phyloP scores from a whole-genome alignment of 1,140 invertebrate genomes.

The Aporrectodea caliginosa region DNA sequence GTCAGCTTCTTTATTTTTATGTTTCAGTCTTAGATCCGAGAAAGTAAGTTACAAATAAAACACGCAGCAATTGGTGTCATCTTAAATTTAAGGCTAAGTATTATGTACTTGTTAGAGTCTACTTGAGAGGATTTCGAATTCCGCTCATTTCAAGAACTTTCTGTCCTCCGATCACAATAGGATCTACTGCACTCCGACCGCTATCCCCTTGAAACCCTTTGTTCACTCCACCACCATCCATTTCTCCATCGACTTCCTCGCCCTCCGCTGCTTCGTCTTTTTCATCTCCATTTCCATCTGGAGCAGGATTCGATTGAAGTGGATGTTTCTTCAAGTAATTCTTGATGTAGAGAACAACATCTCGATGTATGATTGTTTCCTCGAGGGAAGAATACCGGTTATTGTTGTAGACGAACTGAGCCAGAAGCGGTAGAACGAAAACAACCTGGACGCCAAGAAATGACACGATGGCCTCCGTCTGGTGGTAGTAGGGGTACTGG shows the following conservation, averaged over 20 bases:
- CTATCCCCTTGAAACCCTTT: not conserved
- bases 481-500: constrained; percentile 6
- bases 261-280: not conserved
- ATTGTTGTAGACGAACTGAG: constrained; percentile 3
- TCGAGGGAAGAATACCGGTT: not conserved
- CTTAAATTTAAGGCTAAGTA: too few species aligned
- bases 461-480: constrained; percentile 7
- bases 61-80: too few species aligned
- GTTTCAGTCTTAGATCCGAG: too few species aligned
- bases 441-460: constrained; percentile 22
- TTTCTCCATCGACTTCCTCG: not conserved
- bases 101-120: too few species aligned
- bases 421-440: constrained; percentile 8
- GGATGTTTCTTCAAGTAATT: not conserved
- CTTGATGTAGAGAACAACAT: not conserved
- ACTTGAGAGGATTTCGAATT: not conserved
- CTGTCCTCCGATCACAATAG: not conserved
- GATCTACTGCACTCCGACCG: not conserved
- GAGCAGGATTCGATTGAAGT: not conserved
- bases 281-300: not conserved
- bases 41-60: too few species aligned
- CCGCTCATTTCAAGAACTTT: not conserved
- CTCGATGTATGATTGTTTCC: not conserved
- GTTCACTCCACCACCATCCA: not conserved
- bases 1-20: too few species aligned